phyloP scores from a whole-genome alignment of 2,113 vertebrate genomes.

The Centropus unirufus region DNA sequence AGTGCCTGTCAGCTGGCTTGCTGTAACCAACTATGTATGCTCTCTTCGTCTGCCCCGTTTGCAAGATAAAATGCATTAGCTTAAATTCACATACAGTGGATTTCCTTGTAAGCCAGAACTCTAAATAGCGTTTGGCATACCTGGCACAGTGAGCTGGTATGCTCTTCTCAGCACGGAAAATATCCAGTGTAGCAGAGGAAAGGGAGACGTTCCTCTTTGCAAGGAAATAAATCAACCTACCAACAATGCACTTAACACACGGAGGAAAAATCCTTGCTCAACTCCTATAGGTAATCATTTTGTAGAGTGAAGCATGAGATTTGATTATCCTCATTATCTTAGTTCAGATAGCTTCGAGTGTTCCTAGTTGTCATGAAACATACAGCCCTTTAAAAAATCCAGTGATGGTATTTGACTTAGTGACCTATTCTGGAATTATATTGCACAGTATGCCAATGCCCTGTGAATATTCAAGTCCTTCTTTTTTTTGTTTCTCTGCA shows the following conservation, averaged over 20 bases:
- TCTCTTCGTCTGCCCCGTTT: background rate
- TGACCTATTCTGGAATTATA: conserved; percentile 31
- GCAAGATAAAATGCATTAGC: conserved; percentile 7
- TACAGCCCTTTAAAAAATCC: background rate
- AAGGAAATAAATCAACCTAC: background rate
- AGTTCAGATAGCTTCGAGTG: conserved; percentile 12
- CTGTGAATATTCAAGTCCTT: background rate
- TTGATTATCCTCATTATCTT: conserved; percentile 50
- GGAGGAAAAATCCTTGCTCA: background rate
- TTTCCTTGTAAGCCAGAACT: conserved; percentile 7
- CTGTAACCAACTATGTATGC: background rate
- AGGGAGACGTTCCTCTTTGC: background rate
- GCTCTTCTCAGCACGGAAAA: background rate
- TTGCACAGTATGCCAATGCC: background rate
- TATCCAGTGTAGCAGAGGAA: background rate
- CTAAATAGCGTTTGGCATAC: conserved; percentile 37
- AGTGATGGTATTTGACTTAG: conserved; percentile 35
- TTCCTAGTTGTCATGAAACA: conserved; percentile 40
- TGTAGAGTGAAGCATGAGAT: conserved; percentile 35
- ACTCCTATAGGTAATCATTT: background rate
- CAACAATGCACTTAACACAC: background rate
- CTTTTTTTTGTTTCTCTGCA: background rate
- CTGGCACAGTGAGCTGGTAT: conserved; percentile 8
- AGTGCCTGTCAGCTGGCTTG: conserved; percentile 29
- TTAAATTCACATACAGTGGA: background rate